Base-by-base conservation (phyloP, 53 echinoderm and acorn worm species). In the Patiria pectinifera region DNA sequence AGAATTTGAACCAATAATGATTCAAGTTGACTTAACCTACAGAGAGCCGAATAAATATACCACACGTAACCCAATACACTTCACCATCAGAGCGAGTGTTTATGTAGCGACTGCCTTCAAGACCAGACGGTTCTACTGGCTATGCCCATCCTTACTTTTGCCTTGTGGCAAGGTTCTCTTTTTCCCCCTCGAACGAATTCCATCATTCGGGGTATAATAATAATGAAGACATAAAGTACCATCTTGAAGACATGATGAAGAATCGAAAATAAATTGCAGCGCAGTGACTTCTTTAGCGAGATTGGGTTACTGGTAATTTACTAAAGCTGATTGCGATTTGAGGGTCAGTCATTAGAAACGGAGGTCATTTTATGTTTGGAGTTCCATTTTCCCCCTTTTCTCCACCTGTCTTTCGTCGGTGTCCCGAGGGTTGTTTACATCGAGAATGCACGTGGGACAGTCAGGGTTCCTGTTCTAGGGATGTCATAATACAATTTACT, bases 91-190 rank as follows among this genome's bases (percentile, higher is more conserved):
- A 76, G 4, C 4, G 16, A 14, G 43, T 46, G 16, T 46, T 79
- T 22, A 79, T 46, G 48, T 24, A 23, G 74, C 12, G 0, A 79
- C 79, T 45, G 79, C 15, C 69, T 9, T 43, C 9, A 22, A 58
- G 49, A 48, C 19, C 22, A 19, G 49, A n/a, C 58, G 25, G 53
- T 21, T 24, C 24, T 2, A 22, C 16, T 3, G 16, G 35, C 35
- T 26, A 22, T 23, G 61, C 16, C 83, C n/a, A 44, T 45, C 10
- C 72, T 19, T 71, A 71, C 35, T 35, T 35, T 47, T 22, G 22
- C 86, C 86, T 71, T 4, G 46, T 58, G 86, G 86, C 86, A 71
- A 86, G 86, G 86, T 86, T 71, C 21, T 8, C 18, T 44, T 13
- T 7, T 15, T 85, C 19, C 43, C 69, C 35, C 45, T 19, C 48